These are phyloP conservation scores for Rhopalosiphum padi DNA, from an alignment of 1,140 invertebrate genomes.

Conservation along the genomic window DNA sequence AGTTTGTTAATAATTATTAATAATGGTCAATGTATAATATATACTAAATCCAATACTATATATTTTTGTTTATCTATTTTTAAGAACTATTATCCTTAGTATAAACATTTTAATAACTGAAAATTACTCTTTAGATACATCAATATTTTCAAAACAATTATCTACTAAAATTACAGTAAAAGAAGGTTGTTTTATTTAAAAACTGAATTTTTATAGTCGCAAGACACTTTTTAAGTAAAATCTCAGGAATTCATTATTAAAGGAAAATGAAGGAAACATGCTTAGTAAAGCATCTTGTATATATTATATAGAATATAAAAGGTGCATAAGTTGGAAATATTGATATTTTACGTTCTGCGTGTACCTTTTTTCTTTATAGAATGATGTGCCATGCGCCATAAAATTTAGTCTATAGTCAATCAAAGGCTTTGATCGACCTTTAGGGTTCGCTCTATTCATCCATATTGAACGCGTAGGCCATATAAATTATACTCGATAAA, in stretches of 20 bases:
- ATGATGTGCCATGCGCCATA: background rate
- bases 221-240: background rate
- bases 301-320: background rate
- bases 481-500: slow-evolving; percentile 1
- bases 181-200: no score
- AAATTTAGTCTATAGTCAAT: background rate
- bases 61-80: no score
- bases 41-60: no score
- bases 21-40: no score
- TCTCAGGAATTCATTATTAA: background rate
- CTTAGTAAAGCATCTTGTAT: background rate
- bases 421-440: background rate
- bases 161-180: no score
- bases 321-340: background rate
- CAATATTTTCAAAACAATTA: no score
- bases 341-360: background rate
- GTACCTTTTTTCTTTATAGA: background rate
- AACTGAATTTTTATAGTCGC: no score
- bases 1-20: no score
- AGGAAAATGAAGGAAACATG: background rate
- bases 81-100: no score
- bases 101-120: no score
- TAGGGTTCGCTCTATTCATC: background rate
- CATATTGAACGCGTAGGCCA: background rate
- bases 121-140: no score